Base-by-base conservation (phyloP, 1,140 invertebrate species). In the Sarcophaga peregrina region DNA sequence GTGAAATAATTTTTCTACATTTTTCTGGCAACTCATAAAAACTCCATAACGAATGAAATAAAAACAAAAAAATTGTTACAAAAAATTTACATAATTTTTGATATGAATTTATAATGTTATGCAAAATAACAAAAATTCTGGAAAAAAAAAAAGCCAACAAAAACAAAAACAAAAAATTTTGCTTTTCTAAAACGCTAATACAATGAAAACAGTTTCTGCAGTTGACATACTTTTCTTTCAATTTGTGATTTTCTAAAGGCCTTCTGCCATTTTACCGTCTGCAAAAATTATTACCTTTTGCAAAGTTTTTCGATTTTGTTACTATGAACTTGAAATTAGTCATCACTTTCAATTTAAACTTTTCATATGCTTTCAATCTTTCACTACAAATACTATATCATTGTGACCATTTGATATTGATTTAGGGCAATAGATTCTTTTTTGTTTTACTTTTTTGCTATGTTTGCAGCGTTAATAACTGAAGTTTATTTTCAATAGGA, bases 41-140 rank as follows among this genome's bases (percentile, higher is more conserved):
- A 68, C 54, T 9, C 20, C n/a, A 68, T 68, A 8, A 68, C 20
- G 17, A 10, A 68, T n/a, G 54, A 58, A 58, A 58, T 13, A 13
- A 58, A 58, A 68, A n/a, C n/a, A 68, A 10, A 68, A 25, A 37
- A 68, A 9, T 68, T 20, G 17, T 20, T 20, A 20, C 17, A 20
- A 20, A 68, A 68, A 68, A 68, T 68, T 68, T 68, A 25, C 62
- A 68, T 68, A 68, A 68, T 68, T 68, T 58, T 68, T 68, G 62
- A 20, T 25, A 68, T 68, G 62, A 68, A 68, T 68, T 68, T 68
- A 20, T 68, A 68, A 68, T 68, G n/a, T 7, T 13, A 58, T 58
- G 52, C 54, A 58, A 8, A n/a, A n/a, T n/a, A n/a, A n/a, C n/a
- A n/a, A n/a, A n/a, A n/a, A n/a, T n/a, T n/a, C n/a, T n/a, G n/a